Conservation (phyloP, 2,888 invertebrate species). For the Hirtodrosophila cameraria region DNA sequence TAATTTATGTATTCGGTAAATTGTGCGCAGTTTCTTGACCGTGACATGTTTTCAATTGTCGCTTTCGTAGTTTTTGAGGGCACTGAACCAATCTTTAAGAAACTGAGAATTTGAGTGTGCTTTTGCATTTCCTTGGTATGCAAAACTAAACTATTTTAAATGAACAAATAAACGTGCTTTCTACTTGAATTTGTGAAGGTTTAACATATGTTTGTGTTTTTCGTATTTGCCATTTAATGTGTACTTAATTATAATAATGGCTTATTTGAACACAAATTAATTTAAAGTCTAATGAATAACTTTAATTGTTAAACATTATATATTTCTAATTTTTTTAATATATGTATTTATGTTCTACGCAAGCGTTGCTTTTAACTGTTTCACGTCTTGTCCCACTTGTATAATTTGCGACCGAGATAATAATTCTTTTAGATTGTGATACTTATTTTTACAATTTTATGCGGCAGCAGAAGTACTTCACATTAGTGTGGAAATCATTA, state of each 20-base stretch:
- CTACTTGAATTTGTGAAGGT: constrained; percentile 16
- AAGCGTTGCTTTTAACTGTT: too few relatives aligned
- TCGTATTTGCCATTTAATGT: too few relatives aligned
- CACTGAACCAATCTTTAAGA: constrained; percentile 47
- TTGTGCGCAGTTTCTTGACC: constrained; percentile 54
- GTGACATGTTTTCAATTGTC: constrained; percentile 59
- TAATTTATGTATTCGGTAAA: constrained; percentile 68
- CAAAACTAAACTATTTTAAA: constrained; percentile 8
- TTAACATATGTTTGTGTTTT: too few relatives aligned
- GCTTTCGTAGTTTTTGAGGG: constrained; percentile 21
- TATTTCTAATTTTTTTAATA: neutral
- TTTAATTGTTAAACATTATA: neutral
- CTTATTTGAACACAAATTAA: too few relatives aligned
- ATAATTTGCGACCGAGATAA: constrained; percentile 29
- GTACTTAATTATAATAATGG: too few relatives aligned
- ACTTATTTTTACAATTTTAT: too few relatives aligned
- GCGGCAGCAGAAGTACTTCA: too few relatives aligned
- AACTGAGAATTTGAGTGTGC: neutral
- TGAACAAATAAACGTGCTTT: constrained; percentile 2
- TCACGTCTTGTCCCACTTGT: constrained; percentile 15
- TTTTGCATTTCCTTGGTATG: constrained; percentile 4
- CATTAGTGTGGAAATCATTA: too few relatives aligned
- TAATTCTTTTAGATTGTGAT: neutral
- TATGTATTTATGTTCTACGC: too few relatives aligned
- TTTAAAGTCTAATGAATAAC: too few relatives aligned